phyloP scores from a whole-genome alignment of 2,888 invertebrate species.

The Listrodromus nycthemerus region DNA sequence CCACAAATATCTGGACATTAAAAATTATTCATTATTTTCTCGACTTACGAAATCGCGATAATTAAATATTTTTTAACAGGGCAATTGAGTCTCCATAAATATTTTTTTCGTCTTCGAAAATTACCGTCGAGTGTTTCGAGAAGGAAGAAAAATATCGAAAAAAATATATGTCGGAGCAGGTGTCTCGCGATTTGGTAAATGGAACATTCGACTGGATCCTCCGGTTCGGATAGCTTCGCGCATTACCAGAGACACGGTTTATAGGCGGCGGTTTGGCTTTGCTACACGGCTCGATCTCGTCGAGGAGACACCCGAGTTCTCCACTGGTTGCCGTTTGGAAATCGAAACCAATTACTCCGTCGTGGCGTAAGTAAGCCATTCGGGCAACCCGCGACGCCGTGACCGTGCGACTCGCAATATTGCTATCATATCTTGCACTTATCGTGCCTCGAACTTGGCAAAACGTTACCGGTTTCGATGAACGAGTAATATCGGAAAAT shows the following conservation, averaged over 20 bases:
- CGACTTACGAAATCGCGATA: too few species aligned
- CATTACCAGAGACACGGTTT: neutral
- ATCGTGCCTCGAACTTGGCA: neutral
- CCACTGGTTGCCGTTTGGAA: slow-evolving; percentile 61
- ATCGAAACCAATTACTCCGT: slow-evolving; percentile 66
- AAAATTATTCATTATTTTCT: too few species aligned
- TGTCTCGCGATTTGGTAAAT: slow-evolving; percentile 48
- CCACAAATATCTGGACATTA: too few species aligned
- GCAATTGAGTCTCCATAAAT: too few species aligned
- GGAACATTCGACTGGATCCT: slow-evolving; percentile 34
- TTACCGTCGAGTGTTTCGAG: too few species aligned
- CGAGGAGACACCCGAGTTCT: slow-evolving; percentile 30
- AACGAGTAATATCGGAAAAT: neutral
- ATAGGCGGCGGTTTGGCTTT: slow-evolving; percentile 3
- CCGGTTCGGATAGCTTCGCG: slow-evolving; percentile 6
- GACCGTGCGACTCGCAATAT: neutral
- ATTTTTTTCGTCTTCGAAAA: too few species aligned
- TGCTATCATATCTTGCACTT: neutral
- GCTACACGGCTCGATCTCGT: neutral
- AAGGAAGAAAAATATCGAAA: too few species aligned
- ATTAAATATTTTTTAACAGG: too few species aligned
- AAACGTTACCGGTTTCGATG: neutral
- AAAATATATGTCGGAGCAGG: slow-evolving; percentile 11
- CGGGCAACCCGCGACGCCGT: slow-evolving; percentile 2
- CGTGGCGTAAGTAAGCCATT: slow-evolving; percentile 53